Conservation (phyloP, 2,888 invertebrate species). For the Periphyllus acericola region DNA sequence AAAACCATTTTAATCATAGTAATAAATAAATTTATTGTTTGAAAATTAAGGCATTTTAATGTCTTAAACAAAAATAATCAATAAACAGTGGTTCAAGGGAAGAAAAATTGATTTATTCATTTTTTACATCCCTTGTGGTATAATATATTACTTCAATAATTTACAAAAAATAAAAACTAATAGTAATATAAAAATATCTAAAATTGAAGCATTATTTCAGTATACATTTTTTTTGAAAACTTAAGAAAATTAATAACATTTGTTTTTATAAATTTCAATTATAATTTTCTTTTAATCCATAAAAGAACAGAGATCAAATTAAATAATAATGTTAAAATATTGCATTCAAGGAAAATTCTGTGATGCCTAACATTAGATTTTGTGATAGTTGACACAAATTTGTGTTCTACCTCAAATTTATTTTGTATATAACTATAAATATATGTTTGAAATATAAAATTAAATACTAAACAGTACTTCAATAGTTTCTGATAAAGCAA, state of each 20-base stretch:
- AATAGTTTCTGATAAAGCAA: neutral
- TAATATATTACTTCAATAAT: neutral
- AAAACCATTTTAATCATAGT: neutral
- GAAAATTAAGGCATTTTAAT: neutral
- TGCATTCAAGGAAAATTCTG: constrained; percentile 33
- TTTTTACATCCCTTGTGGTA: neutral
- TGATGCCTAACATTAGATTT: constrained; percentile 12
- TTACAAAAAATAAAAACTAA: constrained; percentile 18
- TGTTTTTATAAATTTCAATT: constrained; percentile 6
- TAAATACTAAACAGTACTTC: constrained; percentile 1
- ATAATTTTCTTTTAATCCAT: constrained; percentile 37
- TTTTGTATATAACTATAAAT: neutral
- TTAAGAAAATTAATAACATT: neutral
- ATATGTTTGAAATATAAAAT: constrained; percentile 15
- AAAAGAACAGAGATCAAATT: constrained; percentile 52
- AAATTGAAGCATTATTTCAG: neutral
- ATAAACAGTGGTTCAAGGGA: neutral
- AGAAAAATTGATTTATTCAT: neutral
- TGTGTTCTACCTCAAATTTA: neutral
- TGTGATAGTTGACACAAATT: constrained; percentile 7
- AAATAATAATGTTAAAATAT: constrained; percentile 31
- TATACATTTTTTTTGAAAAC: neutral
- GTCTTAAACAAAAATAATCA: neutral
- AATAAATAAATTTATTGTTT: constrained; percentile 2
- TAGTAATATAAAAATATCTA: neutral